phyloP scores from a whole-genome alignment of 2,888 invertebrate species.

The Ichneumoninae sp. region DNA sequence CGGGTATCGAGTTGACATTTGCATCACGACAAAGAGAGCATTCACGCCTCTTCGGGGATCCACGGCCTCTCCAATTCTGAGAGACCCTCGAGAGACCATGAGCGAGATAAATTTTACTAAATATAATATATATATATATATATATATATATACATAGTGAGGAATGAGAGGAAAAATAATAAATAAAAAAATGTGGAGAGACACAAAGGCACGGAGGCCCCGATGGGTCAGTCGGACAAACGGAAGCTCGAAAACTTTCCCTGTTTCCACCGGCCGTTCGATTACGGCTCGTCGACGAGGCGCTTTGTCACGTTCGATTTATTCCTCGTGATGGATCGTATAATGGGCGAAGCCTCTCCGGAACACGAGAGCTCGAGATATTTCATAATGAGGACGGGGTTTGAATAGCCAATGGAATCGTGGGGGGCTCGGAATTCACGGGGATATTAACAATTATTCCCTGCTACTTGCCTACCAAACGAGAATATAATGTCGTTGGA shows the following conservation, averaged over 20 bases:
- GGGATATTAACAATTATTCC: conserved; percentile 28
- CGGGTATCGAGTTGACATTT: conserved; percentile 79
- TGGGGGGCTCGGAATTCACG: neutral
- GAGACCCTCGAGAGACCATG: conserved; percentile 39
- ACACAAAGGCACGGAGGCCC: conserved; percentile 10
- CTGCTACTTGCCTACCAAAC: conserved; percentile 24
- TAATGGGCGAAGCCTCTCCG: conserved; percentile 12
- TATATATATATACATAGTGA: neutral
- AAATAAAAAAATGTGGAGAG: conserved; percentile 16
- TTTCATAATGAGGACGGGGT: conserved; percentile 31
- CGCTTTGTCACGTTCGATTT: conserved; percentile 53
- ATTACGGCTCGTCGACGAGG: conserved; percentile 16
- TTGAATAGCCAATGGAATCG: conserved; percentile 22
- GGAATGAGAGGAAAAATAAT: conserved; percentile 4
- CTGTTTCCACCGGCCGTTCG: neutral
- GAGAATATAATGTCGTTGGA: conserved; percentile 51
- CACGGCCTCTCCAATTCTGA: conserved; percentile 72
- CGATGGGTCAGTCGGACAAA: conserved; percentile 54
- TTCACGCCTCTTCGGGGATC: conserved; percentile 80
- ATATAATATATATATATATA: conserved; percentile 23
- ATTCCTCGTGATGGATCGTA: conserved; percentile 51
- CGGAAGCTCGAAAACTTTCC: neutral
- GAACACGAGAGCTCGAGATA: conserved; percentile 37
- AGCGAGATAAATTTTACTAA: conserved; percentile 35
- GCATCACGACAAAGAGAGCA: conserved; percentile 81